Evolutionary conservation across 2,888 invertebrate genomes (phyloP).

Genomic region (Drosophila barbarae): DNA sequence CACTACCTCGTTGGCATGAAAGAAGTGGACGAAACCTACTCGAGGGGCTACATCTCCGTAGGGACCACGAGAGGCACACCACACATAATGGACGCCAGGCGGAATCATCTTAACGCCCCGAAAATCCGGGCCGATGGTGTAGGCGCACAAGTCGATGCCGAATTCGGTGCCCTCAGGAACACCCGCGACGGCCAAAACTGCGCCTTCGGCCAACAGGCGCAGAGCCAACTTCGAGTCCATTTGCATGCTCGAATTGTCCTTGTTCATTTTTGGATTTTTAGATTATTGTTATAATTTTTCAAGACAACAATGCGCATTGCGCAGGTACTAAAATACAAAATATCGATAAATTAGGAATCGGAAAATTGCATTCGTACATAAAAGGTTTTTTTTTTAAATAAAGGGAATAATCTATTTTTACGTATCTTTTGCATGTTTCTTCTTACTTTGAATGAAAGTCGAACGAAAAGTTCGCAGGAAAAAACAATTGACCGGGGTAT

Average conservation of each 20-base stretch:
- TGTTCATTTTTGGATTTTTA: constrained; percentile 51
- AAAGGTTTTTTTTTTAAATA: background rate
- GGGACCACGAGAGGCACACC: constrained; percentile 83
- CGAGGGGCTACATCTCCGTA: constrained; percentile 86
- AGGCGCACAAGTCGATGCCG: constrained; percentile 92
- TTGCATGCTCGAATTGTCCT: constrained; percentile 77
- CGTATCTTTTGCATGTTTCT: too few relatives aligned
- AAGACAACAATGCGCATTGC: constrained; percentile 5
- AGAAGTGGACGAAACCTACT: constrained; percentile 92
- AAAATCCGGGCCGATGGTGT: constrained; percentile 95
- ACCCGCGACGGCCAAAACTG: constrained; percentile 89
- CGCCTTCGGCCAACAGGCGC: constrained; percentile 89
- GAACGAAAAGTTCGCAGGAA: too few relatives aligned
- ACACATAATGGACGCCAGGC: constrained; percentile 95
- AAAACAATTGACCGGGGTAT: too few relatives aligned
- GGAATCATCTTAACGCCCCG: constrained; percentile 98
- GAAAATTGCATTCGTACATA: background rate
- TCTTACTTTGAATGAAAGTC: too few relatives aligned
- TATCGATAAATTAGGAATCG: background rate
- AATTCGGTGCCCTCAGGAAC: constrained; percentile 96
- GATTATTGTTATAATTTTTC: background rate
- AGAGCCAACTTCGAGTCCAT: constrained; percentile 89
- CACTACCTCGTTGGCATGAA: constrained; percentile 89
- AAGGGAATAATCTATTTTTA: too few relatives aligned
- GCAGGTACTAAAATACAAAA: background rate